Evolutionary conservation across 2,888 invertebrate species (phyloP).

Genomic region (Pachycephus smyrnensis): DNA sequence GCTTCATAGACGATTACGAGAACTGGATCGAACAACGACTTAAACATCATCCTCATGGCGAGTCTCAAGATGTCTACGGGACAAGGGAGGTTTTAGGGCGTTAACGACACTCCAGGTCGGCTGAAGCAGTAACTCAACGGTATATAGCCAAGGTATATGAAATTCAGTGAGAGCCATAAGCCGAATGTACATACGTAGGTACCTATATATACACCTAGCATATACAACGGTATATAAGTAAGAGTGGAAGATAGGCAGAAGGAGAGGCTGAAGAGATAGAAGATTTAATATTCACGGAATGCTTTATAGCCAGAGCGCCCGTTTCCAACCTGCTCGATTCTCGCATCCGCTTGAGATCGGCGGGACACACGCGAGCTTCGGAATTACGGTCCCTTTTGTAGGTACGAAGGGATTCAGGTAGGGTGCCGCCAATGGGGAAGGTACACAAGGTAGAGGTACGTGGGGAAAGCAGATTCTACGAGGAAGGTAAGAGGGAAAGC

Average conservation of each 20-base stretch:
- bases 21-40: not conserved
- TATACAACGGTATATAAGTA: not conserved
- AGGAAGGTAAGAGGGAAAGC: not conserved
- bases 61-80: not conserved
- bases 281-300: slow-evolving; percentile 9
- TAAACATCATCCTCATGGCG: not conserved
- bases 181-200: not conserved
- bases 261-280: not conserved
- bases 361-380: not conserved
- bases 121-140: not conserved
- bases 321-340: slow-evolving; percentile 4
- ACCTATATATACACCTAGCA: not conserved
- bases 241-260: not conserved
- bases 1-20: not conserved
- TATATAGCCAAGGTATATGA: not conserved
- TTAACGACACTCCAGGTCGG: not conserved
- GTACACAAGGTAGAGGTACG: not conserved
- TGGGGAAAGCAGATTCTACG: not conserved
- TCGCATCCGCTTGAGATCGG: not conserved
- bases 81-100: not conserved
- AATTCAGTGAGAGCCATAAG: not conserved
- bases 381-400: not conserved
- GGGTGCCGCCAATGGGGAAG: not conserved
- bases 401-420: not conserved
- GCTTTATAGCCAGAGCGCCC: not conserved